Evolutionary conservation across 2,113 vertebrate species (phyloP), one percentile per base, ranked within the genome.

Genomic region (Amphiprion percula): DNA sequence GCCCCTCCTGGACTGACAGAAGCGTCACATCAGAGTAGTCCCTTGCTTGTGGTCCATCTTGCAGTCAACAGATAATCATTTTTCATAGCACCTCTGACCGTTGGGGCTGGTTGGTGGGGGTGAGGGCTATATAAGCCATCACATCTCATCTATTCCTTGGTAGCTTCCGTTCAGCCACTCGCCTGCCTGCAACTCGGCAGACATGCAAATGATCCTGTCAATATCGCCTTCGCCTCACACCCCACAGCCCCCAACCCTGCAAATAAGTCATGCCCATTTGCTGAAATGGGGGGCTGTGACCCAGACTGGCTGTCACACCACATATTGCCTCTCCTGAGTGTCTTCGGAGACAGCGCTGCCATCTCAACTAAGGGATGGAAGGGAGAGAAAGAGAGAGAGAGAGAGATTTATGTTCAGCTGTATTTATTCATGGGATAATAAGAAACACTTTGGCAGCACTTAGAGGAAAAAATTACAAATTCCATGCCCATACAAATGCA

Each of bases 161-260:
- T 66, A 87, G 73, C 56, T 87, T 39, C 47, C 72, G 67, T 79
- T 91, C 84, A 86, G 77, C 83, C 77, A 46, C 72, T 85, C 75
- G 77, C 63, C 79, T 82, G 70, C 61, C 53, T 63, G 82, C 16
- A 21, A 85, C 91, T 90, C 90, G 88, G 88, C 88, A 90, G 88
- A 91, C 87, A 92, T 93, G 92, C 86, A 93, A 93, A 93, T 90
- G 74, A 90, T 84, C 81, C 88, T 87, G 91, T 91, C 91, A 91
- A 86, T 90, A 86, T 86, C 67, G 6, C 23, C 74, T 72, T 83
- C 19, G 3, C 74, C 72, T 23, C 37, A 47, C 87, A 74, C 74
- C 47, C 77, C 67, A 60, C 41, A 61, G 21, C 77, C 74, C 68
- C 61, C 80, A 78, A 87, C 81, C 87, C 85, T 66, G 88, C 90